Evolutionary conservation across 1,140 invertebrate species (phyloP).

Genomic region (Triops cancriformis): DNA sequence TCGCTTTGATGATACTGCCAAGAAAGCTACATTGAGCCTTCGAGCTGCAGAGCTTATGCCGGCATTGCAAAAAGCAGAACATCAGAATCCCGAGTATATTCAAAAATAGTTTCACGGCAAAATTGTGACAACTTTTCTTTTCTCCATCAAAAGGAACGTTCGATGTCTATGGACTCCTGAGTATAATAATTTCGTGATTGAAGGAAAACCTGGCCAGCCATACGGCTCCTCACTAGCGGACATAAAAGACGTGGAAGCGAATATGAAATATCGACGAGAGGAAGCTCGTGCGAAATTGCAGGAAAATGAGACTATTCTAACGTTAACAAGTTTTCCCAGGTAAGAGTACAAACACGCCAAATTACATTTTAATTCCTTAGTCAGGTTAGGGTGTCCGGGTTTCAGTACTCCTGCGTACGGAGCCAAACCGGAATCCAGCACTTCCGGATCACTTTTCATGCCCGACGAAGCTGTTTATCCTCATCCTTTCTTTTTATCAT

Average conservation of each 20-base stretch:
- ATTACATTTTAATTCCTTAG: not conserved
- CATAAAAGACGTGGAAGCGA: slow-evolving; percentile 96
- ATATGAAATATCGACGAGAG: slow-evolving; percentile 83
- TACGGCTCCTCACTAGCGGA: slow-evolving; percentile 86
- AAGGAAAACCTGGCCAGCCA: slow-evolving; percentile 97
- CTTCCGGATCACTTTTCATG: slow-evolving; percentile 83
- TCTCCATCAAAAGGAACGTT: slow-evolving; percentile 50
- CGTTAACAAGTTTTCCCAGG: slow-evolving; percentile 87
- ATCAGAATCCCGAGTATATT: slow-evolving; percentile 63
- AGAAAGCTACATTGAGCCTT: slow-evolving; percentile 72
- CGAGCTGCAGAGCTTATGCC: slow-evolving; percentile 69
- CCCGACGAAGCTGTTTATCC: slow-evolving; percentile 89
- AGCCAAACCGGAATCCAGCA: slow-evolving; percentile 61
- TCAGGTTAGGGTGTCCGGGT: slow-evolving; percentile 62
- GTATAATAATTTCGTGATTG: slow-evolving; percentile 97
- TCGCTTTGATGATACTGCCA: slow-evolving; percentile 83
- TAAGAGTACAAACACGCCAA: slow-evolving; percentile 36
- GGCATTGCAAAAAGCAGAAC: slow-evolving; percentile 66
- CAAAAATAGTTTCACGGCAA: not conserved
- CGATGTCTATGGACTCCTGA: slow-evolving; percentile 94
- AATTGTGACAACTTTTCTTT: slow-evolving; percentile 27
- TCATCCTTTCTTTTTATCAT: slow-evolving; percentile 91
- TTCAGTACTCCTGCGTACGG: slow-evolving; percentile 75
- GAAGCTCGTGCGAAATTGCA: slow-evolving; percentile 71
- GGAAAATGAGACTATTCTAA: slow-evolving; percentile 75